These are phyloP conservation scores for Benthosema pterotum DNA, from an alignment of 2,797 vertebrate species.

Conservation along the genomic window DNA sequence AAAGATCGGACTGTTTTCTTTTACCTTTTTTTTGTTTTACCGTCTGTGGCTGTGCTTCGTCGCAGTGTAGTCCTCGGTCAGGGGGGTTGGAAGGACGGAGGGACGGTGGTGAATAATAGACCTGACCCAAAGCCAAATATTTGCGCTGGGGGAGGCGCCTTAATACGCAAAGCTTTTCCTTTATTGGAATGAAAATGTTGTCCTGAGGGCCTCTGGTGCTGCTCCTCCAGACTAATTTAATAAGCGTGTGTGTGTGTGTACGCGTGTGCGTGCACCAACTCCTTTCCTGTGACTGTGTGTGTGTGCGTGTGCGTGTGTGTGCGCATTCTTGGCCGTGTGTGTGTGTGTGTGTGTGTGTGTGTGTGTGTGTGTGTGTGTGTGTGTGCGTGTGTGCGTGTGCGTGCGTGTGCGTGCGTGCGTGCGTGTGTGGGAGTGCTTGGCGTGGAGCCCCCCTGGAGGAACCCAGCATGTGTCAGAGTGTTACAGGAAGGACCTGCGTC, in stretches of 20 bases:
- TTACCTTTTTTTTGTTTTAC: constrained; percentile 54
- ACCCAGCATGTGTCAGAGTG: constrained; percentile 52
- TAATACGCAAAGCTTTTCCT: constrained; percentile 70
- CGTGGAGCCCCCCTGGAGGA: constrained; percentile 29
- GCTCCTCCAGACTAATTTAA: constrained; percentile 77
- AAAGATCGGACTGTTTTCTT: constrained; percentile 68
- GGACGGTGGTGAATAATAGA: constrained; percentile 71
- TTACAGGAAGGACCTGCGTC: constrained; percentile 44
- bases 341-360: background rate
- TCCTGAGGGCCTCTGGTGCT: constrained; percentile 58
- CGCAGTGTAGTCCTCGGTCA: constrained; percentile 57
- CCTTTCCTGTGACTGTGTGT: constrained; percentile 18
- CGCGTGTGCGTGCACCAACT: constrained; percentile 21
- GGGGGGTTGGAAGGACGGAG: too few species aligned
- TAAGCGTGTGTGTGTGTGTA: constrained; percentile 54
- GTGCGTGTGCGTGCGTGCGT: constrained; percentile 32
- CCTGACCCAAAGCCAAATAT: constrained; percentile 77
- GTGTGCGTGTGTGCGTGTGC: constrained; percentile 32
- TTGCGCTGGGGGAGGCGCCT: constrained; percentile 67
- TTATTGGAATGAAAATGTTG: constrained; percentile 81
- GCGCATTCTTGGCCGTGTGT: constrained; percentile 16
- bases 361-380: background rate
- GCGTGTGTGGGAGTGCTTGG: constrained; percentile 33
- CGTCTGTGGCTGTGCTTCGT: constrained; percentile 54
- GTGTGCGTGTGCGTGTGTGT: background rate